Evolutionary conservation across 2,113 vertebrate genomes (phyloP), one percentile per base, ranked within the genome.

Genomic region (Stegostoma tigrinum): DNA sequence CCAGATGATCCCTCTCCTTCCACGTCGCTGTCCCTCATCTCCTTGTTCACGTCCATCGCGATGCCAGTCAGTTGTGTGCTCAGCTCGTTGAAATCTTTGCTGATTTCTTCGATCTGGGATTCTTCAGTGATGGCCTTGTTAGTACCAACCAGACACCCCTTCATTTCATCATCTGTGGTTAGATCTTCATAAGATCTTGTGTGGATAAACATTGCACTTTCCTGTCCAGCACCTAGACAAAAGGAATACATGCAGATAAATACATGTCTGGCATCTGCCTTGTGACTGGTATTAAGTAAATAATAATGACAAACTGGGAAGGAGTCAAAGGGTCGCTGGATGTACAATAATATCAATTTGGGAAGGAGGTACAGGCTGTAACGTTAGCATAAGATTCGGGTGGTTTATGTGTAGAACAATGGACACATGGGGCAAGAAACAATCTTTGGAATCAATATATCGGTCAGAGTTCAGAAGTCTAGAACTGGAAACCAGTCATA

Each of bases 111-210:
- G 96, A 98, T 97, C 96, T 97, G 97, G 64, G 96, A 97, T 1
- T 96, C 96, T 72, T 97, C 96, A 0, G 96, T 70, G 67, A 12
- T 4, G 27, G 24, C 67, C 95, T 0, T 95, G 95, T 2, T 97
- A 96, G 0, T 96, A 96, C 34, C 96, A 95, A 23, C 96, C 96
- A 0, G 67, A 2, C 96, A 70, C 96, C 95, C 95, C 94, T 72
- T 72, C 66, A 97, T 97, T 75, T 97, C 97, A 97, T 97, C 0
- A 96, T 98, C 97, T 95, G 96, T 98, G 0, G 98, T 99, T 96
- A 99, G 97, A 97, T 99, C 99, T 96, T 99, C 99, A 0, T 99
- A 99, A 72, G 99, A 99, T 96, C 98, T 98, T 0, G 98, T 97
- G 64, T 99, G 99, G 96, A 98, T 98, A 0, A 99, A 99, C 98